A percentile compares a stretch with the other conserved stretches of the same genome.
Conservation (phyloP, 2,113 vertebrate genomes). For the Sciurus niger region DNA sequence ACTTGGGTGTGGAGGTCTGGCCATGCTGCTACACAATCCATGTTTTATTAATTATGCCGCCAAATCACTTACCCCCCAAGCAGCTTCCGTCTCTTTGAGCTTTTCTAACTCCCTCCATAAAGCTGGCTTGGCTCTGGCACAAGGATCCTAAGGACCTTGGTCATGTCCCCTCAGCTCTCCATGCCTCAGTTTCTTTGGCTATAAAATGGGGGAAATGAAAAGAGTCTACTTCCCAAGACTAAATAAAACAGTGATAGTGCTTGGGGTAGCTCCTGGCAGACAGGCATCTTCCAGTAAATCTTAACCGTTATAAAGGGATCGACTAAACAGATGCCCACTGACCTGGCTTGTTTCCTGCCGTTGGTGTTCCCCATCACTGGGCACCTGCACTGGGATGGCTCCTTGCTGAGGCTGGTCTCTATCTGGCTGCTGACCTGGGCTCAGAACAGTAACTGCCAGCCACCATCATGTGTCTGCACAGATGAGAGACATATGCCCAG, state of each 20-base stretch:
- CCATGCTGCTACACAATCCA: not conserved
- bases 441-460: not conserved
- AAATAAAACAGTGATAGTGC: not conserved
- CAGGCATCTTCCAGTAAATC: not conserved
- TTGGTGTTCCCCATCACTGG: not conserved
- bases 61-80: not conserved
- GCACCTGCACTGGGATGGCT: not conserved
- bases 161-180: not conserved
- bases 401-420: not conserved
- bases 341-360: rapidly evolving
- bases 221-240: not conserved
- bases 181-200: not conserved
- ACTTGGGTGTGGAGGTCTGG: not conserved
- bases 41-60: not conserved
- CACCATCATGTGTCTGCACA: rapidly evolving
- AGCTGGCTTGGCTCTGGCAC: not conserved
- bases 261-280: no score
- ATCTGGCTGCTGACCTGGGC: not conserved
- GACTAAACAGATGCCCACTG: rapidly evolving
- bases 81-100: not conserved
- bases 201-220: not conserved
- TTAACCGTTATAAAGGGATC: no score
- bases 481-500: not conserved
- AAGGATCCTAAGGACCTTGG: not conserved
- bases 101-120: not conserved